A percentile compares a stretch with the other conserved stretches of the same genome.
Evolutionary conservation across 2,797 vertebrate genomes (phyloP).

Genomic region (Neostethus bicornis): DNA sequence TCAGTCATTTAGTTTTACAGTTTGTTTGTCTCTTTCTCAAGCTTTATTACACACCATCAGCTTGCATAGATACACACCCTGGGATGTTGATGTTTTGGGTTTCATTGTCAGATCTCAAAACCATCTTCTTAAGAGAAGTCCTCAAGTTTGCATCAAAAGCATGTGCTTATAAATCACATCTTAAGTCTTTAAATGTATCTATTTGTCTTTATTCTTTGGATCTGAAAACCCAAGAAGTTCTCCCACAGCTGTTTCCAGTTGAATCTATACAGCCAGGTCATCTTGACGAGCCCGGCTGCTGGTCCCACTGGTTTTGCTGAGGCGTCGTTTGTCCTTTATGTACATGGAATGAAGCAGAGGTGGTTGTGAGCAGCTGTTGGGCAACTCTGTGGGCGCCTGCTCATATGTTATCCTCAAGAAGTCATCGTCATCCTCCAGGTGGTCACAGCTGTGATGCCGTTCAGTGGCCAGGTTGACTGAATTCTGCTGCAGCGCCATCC

Average conservation of each 20-base stretch:
- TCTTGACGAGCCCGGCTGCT: slow-evolving; percentile 90
- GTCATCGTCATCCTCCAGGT: slow-evolving; percentile 73
- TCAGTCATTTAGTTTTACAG: slow-evolving; percentile 54
- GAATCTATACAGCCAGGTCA: slow-evolving; percentile 87
- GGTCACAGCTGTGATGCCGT: slow-evolving; percentile 76
- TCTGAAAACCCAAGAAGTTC: slow-evolving; percentile 7
- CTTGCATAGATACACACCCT: slow-evolving; percentile 12
- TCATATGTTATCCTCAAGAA: slow-evolving; percentile 85
- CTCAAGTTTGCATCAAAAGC: slow-evolving; percentile 20
- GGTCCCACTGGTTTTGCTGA: slow-evolving; percentile 88
- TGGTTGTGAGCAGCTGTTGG: slow-evolving; percentile 69
- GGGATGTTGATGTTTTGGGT: slow-evolving; percentile 6
- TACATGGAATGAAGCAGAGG: slow-evolving; percentile 71
- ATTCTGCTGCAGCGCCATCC: slow-evolving; percentile 91
- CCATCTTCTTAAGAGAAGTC: slow-evolving; percentile 7
- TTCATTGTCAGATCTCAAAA: background rate
- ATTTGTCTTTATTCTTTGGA: slow-evolving; percentile 3
- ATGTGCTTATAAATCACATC: background rate
- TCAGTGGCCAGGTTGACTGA: slow-evolving; percentile 89
- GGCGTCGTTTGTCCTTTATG: slow-evolving; percentile 84
- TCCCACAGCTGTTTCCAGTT: background rate
- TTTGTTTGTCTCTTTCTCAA: slow-evolving; percentile 41
- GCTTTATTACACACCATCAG: slow-evolving; percentile 15
- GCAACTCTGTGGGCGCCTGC: slow-evolving; percentile 68
- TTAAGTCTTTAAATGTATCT: slow-evolving; percentile 6